Percentiles rank a stretch among this genome's conserved stretches.
phyloP scores from a whole-genome alignment of 2,113 vertebrate species.

The Sigmodon hispidus region DNA sequence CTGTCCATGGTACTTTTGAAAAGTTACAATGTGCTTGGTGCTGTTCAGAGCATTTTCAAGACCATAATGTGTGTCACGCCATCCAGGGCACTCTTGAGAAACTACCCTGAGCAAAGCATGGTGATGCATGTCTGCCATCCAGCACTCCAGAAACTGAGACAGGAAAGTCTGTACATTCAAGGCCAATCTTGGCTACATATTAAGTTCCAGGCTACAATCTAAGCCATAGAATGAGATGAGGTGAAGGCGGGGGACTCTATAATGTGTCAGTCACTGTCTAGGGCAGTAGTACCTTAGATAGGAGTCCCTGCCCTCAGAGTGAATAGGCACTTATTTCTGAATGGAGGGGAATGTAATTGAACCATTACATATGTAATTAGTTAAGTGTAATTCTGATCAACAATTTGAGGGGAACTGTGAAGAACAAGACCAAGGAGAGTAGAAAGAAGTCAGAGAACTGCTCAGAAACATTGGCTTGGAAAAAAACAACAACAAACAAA shows the following conservation, averaged over 20 bases:
- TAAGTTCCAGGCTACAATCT: not conserved
- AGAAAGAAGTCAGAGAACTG: not conserved
- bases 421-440: not conserved
- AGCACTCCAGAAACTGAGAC: not conserved
- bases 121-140: not conserved
- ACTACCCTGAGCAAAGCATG: not conserved
- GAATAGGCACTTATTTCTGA: not conserved
- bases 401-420: not conserved
- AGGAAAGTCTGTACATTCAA: not conserved
- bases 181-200: not conserved
- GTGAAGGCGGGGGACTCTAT: not conserved
- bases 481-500: too few species aligned
- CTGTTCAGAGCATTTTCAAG: not conserved
- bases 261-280: not conserved
- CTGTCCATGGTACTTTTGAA: not conserved
- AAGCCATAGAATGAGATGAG: not conserved
- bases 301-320: not conserved
- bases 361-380: not conserved
- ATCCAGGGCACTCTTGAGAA: not conserved
- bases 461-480: not conserved
- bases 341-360: not conserved
- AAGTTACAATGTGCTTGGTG: too few species aligned
- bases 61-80: not conserved
- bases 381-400: not conserved
- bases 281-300: not conserved